Base-by-base conservation (phyloP, 2,113 vertebrate species). In the Callipepla squamata region DNA sequence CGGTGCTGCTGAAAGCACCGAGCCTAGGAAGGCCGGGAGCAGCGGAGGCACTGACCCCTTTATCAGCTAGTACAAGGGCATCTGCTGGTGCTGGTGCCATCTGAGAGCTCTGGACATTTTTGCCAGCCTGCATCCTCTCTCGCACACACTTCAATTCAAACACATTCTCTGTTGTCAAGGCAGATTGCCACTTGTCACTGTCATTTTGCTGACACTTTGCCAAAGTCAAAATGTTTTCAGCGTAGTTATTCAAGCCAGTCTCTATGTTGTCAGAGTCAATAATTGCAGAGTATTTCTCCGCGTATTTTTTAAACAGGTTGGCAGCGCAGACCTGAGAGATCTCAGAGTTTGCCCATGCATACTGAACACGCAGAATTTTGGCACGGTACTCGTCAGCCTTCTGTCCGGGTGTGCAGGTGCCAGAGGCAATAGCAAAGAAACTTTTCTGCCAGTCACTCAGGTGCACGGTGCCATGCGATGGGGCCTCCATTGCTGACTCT, bases 361-460 rank as follows among this genome's bases (percentile, higher is more conserved):
- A 99, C 96, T 99, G 99, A 98, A 99, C 97, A 68, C 91, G 97
- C 69, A 98, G 95, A 94, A 99, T 96, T 96, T 99, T 98, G 72
- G 98, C 98, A 94, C 99, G 98, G 96, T 98, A 98, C 61, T 98
- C 98, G 84, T 99, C 98, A 44, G 99, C 99, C 98, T 97, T 99
- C 98, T 99, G 98, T 94, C 93, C 94, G 34, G 99, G 97, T 57
- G 98, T 97, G 92, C 98, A 98, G 66, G 84, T 97, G 97, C 97
- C 98, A 96, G 98, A 99, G 58, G 97, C 98, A 97, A 99, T 96
- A 92, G 98, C 97, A 96, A 99, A 99, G 98, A 98, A 98, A 98
- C 98, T 98, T 96, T 97, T 98, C 98, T 99, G 99, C 99, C 99
- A 99, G 80, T 99, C 98, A 28, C 97, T 98, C 97, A 99, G 98